Conservation (phyloP, 2,797 vertebrate species). For the Mallotus villosus region DNA sequence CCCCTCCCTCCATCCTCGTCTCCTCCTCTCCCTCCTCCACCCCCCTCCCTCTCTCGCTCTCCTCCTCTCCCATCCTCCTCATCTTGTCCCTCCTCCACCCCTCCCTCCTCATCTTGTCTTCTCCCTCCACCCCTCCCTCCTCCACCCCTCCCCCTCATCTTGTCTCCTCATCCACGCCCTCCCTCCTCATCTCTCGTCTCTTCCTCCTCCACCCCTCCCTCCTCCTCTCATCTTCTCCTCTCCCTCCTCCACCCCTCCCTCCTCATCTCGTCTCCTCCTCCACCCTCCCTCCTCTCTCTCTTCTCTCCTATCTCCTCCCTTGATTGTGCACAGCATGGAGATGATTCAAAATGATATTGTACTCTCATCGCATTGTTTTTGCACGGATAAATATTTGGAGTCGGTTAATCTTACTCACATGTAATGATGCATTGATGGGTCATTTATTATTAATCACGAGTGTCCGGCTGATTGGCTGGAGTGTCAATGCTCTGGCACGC, state of each 20-base stretch:
- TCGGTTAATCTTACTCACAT: constrained; percentile 74
- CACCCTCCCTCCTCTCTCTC: neutral
- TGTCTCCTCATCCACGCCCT: neutral
- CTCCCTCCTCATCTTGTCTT: neutral
- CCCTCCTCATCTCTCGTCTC: neutral
- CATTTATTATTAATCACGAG: constrained; percentile 81
- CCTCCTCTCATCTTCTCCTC: no score
- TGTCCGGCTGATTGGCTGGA: constrained; percentile 72
- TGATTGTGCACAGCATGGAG: constrained; percentile 63
- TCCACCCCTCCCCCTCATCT: no score
- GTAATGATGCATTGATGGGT: constrained; percentile 79
- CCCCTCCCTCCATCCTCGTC: no score
- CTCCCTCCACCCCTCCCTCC: no score
- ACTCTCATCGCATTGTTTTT: constrained; percentile 79
- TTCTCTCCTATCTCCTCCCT: neutral
- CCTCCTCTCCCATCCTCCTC: no score
- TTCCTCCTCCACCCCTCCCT: no score
- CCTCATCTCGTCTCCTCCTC: no score
- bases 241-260: no score
- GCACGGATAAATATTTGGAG: constrained; percentile 82
- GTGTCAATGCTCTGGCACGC: constrained; percentile 54
- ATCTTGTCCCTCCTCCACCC: neutral
- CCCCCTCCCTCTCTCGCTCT: no score
- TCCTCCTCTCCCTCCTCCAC: no score
- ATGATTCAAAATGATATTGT: constrained; percentile 75